Conservation (phyloP, 2,113 vertebrate genomes). For the Mus musculus region GRCm39 chr12:26704001-26704500, state of each 20-base stretch:
- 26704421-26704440: not conserved
- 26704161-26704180: slow-evolving; percentile 55
- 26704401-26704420: too few species aligned
- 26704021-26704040: slow-evolving; percentile 59
- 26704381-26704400: fast-evolving
- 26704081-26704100: slow-evolving; percentile 35
- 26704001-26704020: slow-evolving; percentile 79
- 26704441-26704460: too few species aligned
- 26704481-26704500: not conserved
- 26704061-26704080: slow-evolving; percentile 73
- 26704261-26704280: not conserved
- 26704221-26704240: slow-evolving; percentile 69
- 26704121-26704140: slow-evolving; percentile 77
- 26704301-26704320: not conserved
- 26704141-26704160: slow-evolving; percentile 34
- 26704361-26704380: not conserved
- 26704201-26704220: slow-evolving; percentile 54
- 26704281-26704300: not conserved
- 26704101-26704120: slow-evolving; percentile 44
- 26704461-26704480: fast-evolving
- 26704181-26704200: slow-evolving; percentile 71
- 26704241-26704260: slow-evolving; percentile 26
- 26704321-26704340: fast-evolving
- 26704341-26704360: not conserved
- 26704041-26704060: slow-evolving; percentile 55